These are phyloP conservation scores for Vannuccia rotundouncinata DNA, from an alignment of 2,888 invertebrate species.

Conservation along the genomic window DNA sequence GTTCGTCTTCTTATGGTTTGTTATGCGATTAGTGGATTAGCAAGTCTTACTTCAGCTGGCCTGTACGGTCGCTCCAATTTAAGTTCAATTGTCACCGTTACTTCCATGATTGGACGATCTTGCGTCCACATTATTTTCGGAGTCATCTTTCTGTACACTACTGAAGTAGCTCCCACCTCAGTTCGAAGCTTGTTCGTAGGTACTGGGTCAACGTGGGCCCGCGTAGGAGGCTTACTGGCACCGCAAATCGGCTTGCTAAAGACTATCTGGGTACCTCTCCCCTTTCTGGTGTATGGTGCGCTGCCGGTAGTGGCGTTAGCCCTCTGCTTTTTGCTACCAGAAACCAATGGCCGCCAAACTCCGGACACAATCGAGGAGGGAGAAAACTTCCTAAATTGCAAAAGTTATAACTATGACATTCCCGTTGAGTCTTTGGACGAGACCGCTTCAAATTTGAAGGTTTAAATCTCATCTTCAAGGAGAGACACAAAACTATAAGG, in stretches of 20 bases:
- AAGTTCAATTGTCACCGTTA: not conserved
- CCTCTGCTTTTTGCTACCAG: not conserved
- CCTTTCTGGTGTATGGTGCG: not conserved
- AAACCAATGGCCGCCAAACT: not conserved
- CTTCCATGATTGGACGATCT: not conserved
- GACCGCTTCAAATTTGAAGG: no score
- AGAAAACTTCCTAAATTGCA: not conserved
- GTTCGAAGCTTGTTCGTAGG: not conserved
- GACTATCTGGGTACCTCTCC: not conserved
- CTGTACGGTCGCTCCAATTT: not conserved
- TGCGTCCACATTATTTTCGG: not conserved
- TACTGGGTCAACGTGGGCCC: constrained; percentile 1
- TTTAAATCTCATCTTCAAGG: no score
- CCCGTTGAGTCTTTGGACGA: no score
- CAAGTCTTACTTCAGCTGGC: not conserved
- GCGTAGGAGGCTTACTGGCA: not conserved
- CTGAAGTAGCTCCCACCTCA: constrained; percentile 3
- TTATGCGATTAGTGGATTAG: not conserved
- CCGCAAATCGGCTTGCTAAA: not conserved
- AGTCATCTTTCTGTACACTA: not conserved
- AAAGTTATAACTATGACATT: not conserved
- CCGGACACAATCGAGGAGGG: constrained; percentile 3
- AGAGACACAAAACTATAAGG: no score
- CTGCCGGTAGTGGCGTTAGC: not conserved
- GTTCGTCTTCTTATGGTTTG: not conserved